phyloP scores from a whole-genome alignment of 2,888 invertebrate genomes.

The Cosmia pyralina region DNA sequence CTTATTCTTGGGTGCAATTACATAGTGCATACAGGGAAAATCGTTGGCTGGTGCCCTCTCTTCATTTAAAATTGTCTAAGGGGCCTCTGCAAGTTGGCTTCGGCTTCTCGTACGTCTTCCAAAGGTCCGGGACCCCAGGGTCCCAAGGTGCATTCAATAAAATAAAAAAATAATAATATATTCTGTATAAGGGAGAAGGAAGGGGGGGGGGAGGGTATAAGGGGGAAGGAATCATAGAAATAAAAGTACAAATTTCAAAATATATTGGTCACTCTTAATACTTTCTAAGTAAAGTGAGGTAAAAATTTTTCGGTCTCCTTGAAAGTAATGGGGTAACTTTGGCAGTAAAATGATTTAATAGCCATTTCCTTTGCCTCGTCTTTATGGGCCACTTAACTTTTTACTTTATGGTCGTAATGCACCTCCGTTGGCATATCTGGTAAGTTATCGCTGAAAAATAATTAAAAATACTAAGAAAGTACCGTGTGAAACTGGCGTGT shows the following conservation, averaged over 20 bases:
- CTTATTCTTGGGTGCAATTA: too few species aligned
- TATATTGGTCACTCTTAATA: slow-evolving; percentile 15
- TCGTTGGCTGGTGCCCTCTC: too few species aligned
- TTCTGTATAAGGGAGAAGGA: too few species aligned
- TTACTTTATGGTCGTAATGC: slow-evolving; percentile 76
- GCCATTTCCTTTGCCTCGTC: slow-evolving; percentile 69
- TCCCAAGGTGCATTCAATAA: too few species aligned
- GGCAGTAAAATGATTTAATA: slow-evolving; percentile 80
- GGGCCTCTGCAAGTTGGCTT: too few species aligned
- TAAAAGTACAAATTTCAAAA: not conserved
- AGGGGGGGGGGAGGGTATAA: too few species aligned
- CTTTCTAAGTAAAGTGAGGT: slow-evolving; percentile 23
- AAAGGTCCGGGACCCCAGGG: too few species aligned
- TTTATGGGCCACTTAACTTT: slow-evolving; percentile 80
- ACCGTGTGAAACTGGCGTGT: slow-evolving; percentile 1
- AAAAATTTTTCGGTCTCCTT: slow-evolving; percentile 65
- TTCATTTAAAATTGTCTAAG: too few species aligned
- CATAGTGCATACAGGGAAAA: too few species aligned
- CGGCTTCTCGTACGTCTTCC: too few species aligned
- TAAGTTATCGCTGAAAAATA: slow-evolving; percentile 42
- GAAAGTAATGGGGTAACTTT: slow-evolving; percentile 76
- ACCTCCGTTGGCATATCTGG: slow-evolving; percentile 43
- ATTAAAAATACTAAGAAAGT: slow-evolving; percentile 43
- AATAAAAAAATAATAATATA: not conserved
- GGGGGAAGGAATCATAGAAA: not conserved